phyloP scores from a whole-genome alignment of 2,888 invertebrate genomes.

The Gymnoscelis rufifasciata region DNA sequence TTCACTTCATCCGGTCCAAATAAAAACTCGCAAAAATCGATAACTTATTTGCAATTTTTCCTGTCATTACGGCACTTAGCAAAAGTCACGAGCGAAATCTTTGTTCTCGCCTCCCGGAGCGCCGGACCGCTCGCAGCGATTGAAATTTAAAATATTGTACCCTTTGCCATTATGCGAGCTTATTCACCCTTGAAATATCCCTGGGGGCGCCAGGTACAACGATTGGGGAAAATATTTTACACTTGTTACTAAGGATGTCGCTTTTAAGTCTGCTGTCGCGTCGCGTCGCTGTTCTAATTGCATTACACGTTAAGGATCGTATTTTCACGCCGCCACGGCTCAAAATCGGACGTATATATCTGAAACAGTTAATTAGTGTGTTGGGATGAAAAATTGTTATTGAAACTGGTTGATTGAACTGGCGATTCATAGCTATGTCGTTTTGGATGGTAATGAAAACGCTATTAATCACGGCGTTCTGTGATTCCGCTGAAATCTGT shows the following conservation, averaged over 20 bases:
- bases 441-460: conserved; percentile 73
- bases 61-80: conserved; percentile 68
- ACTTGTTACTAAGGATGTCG: conserved; percentile 78
- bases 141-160: conserved; percentile 80
- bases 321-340: conserved; percentile 37
- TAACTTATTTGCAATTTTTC: conserved; percentile 40
- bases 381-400: conserved; percentile 79
- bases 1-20: no score
- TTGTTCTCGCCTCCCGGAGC: conserved; percentile 67
- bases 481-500: conserved; percentile 53
- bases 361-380: conserved; percentile 78
- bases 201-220: conserved; percentile 77
- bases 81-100: conserved; percentile 71
- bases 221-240: conserved; percentile 79
- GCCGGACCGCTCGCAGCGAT: conserved; percentile 77
- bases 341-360: conserved; percentile 59
- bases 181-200: conserved; percentile 81
- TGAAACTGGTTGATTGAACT: conserved; percentile 76
- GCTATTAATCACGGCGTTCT: conserved; percentile 61
- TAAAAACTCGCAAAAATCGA: neutral
- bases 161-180: conserved; percentile 79
- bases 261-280: conserved; percentile 65
- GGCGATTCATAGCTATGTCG: conserved; percentile 76
- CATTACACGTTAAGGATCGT: conserved; percentile 39
- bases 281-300: conserved; percentile 45